Conservation (phyloP, 2,113 vertebrate genomes). For the Loxodonta africana region DNA sequence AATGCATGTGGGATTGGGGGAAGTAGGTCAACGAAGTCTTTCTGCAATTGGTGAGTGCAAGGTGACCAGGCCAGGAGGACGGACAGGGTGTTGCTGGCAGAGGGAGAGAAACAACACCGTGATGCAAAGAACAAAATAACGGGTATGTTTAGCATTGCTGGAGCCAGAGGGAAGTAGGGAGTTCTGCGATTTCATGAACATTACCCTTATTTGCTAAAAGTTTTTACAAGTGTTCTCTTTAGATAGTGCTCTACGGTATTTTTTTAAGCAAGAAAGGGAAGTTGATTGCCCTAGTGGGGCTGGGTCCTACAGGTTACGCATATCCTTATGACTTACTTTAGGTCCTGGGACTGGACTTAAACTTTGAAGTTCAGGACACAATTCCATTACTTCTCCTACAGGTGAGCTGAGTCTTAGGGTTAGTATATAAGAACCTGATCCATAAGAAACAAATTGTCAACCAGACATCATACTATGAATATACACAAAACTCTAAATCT, state of each 20-base stretch:
- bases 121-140: neutral
- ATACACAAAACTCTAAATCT: neutral
- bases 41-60: neutral
- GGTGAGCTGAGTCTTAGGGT: neutral
- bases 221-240: neutral
- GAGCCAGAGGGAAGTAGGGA: neutral
- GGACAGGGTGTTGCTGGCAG: neutral
- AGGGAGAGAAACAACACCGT: neutral
- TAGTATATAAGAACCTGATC: neutral
- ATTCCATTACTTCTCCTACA: neutral
- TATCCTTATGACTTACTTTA: neutral
- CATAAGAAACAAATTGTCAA: slow-evolving; percentile 24
- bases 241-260: neutral
- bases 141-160: neutral
- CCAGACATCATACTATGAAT: neutral
- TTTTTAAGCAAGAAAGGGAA: neutral
- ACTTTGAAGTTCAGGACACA: neutral
- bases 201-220: neutral
- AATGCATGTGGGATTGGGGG: neutral
- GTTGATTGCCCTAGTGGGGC: neutral
- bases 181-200: neutral
- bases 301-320: neutral
- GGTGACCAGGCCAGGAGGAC: neutral
- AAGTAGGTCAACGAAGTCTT: neutral
- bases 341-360: neutral